Evolutionary conservation across 1,140 invertebrate species (phyloP).

Genomic region (Apolygus lucorum): DNA sequence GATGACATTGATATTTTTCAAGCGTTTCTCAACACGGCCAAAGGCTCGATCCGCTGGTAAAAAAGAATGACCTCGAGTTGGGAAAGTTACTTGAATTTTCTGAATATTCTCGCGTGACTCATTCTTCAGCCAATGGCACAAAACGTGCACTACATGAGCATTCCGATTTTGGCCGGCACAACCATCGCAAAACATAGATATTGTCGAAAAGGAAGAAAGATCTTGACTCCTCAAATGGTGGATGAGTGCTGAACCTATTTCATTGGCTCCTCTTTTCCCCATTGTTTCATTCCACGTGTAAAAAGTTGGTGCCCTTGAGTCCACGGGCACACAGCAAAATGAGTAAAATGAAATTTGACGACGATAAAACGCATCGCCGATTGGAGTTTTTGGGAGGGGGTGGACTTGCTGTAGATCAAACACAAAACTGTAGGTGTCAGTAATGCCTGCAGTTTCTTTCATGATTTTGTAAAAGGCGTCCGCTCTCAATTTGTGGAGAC

Average conservation of each 20-base stretch:
- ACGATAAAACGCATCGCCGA: constrained; percentile 32
- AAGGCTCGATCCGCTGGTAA: constrained; percentile 35
- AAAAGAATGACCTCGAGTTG: constrained; percentile 35
- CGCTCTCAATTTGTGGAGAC: neutral
- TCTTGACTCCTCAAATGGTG: constrained; percentile 19
- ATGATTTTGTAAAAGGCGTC: constrained; percentile 5
- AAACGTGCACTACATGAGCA: neutral
- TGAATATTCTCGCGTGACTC: neutral
- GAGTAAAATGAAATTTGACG: constrained; percentile 36
- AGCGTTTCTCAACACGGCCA: constrained; percentile 34
- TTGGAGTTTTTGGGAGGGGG: constrained; percentile 27
- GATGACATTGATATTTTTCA: constrained; percentile 33
- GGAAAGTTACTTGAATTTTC: constrained; percentile 27
- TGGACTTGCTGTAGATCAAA: constrained; percentile 30
- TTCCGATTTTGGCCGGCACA: neutral
- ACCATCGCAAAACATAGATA: neutral
- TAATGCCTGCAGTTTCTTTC: neutral
- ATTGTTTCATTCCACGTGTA: constrained; percentile 36
- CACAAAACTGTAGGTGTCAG: neutral
- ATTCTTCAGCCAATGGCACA: neutral
- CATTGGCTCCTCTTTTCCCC: constrained; percentile 34
- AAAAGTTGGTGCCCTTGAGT: constrained; percentile 17
- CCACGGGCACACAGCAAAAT: constrained; percentile 33
- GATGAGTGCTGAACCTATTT: constrained; percentile 35
- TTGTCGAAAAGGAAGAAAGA: neutral